These are phyloP conservation scores for Pandemis corylana DNA, from an alignment of 2,888 invertebrate species.

Conservation along the genomic window DNA sequence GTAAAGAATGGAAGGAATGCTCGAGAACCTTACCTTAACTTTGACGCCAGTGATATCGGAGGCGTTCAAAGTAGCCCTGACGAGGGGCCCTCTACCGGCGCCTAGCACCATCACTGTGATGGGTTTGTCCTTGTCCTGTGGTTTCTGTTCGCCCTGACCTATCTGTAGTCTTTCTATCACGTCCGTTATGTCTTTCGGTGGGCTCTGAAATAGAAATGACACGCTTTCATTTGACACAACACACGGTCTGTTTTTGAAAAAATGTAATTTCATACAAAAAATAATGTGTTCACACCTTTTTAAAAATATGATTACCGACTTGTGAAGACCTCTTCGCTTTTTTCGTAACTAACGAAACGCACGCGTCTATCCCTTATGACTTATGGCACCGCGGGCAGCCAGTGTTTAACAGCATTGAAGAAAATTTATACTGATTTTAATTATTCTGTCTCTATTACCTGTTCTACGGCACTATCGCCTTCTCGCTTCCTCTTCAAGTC, in stretches of 20 bases:
- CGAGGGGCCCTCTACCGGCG: conserved; percentile 97
- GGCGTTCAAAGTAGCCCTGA: conserved; percentile 94
- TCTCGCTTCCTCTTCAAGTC: conserved; percentile 75
- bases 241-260: background rate
- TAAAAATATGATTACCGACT: too few species aligned
- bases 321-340: too few species aligned
- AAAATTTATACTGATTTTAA: background rate
- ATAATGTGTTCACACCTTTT: too few species aligned
- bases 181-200: conserved; percentile 27
- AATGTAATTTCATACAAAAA: too few species aligned
- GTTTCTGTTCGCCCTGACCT: conserved; percentile 46
- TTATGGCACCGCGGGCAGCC: too few species aligned
- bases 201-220: conserved; percentile 1
- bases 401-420: too few species aligned
- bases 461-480: conserved; percentile 30
- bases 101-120: conserved; percentile 94
- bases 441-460: conserved; percentile 31
- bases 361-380: too few species aligned
- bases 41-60: conserved; percentile 88
- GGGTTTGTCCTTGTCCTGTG: conserved; percentile 46
- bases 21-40: conserved; percentile 88
- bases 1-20: too few species aligned
- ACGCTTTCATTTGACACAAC: background rate
- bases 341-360: too few species aligned
- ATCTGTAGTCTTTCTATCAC: conserved; percentile 39